Evolutionary conservation across 2,113 vertebrate genomes (phyloP).

Genomic region (Saccopteryx bilineata): DNA sequence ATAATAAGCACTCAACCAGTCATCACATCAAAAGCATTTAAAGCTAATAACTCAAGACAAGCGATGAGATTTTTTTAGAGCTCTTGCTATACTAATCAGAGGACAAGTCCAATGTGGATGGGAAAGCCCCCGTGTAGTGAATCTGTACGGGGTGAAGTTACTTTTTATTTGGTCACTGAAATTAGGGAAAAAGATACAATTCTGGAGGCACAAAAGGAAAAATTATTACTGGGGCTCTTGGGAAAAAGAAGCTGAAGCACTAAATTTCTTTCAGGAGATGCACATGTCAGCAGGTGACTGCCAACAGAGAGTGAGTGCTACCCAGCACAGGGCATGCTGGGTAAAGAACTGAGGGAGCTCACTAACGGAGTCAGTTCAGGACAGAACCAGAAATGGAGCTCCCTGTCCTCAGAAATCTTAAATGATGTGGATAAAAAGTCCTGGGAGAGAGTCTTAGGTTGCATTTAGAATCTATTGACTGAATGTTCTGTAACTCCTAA

Average conservation of each 20-base stretch:
- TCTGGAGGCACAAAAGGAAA: background rate
- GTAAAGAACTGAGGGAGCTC: background rate
- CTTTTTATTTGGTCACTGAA: background rate
- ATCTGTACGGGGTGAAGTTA: background rate
- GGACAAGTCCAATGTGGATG: background rate
- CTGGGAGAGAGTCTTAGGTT: background rate
- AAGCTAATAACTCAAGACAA: background rate
- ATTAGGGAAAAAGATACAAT: background rate
- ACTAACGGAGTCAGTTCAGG: background rate
- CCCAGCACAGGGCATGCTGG: background rate
- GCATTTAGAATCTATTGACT: background rate
- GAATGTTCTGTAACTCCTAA: background rate
- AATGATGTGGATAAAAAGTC: background rate
- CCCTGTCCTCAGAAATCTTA: background rate
- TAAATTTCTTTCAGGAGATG: background rate
- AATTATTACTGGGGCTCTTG: background rate
- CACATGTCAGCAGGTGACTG: background rate
- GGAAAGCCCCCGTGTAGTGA: background rate
- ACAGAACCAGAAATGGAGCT: background rate
- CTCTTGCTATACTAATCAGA: background rate
- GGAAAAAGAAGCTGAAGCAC: background rate
- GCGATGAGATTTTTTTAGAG: background rate
- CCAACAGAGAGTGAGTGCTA: background rate
- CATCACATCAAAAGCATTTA: background rate
- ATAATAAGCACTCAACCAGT: background rate